Base-by-base conservation (phyloP, 2,797 vertebrate species). In the Pseudochaenichthys georgianus region DNA sequence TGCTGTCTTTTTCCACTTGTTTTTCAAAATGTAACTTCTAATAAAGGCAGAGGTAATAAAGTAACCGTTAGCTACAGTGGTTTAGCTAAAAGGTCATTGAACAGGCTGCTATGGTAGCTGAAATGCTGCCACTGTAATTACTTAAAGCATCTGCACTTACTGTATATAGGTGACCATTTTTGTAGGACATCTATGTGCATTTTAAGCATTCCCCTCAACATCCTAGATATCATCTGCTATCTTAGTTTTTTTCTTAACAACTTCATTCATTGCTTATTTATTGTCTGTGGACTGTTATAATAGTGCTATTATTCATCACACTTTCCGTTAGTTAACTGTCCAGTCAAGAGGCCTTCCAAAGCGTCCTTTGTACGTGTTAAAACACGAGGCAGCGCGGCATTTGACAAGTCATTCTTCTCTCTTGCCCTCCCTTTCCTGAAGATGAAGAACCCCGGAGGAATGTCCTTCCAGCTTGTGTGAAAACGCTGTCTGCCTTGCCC, bases 341-440 rank as follows among this genome's bases (percentile, higher is more conserved):
- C 68, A 57, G 64, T 81, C 21, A 83, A 66, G 80, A 70, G 61
- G 77, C 82, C 77, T 73, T 64, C 68, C 58, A 73, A 38, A 55
- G 54, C 64, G 15, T 77, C 47, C 63, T 90, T 73, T 78, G 67
- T 89, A 19, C 43, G 9, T 80, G 81, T 76, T 77, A 74, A 85
- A 70, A 86, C 84, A 77, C 19, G 57, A 87, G 59, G 72, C 80
- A 70, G 73, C 64, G 41, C 66, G 80, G 70, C 86, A 69, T 90
- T 86, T 87, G 82, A 92, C 87, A 86, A 71, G 86, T 73, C 84
- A 81, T 85, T 88, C 77, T 70, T 88, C 83, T 83, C 74, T 63
- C 64, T 51, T 77, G 46, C 70, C 73, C 70, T 69, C 61, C 71
- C 75, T 68, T 45, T 77, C 57, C 67, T 69, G 28, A 77, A 75